These are phyloP conservation scores for Piaya cayana DNA, from an alignment of 2,113 vertebrate genomes.

Conservation along the genomic window DNA sequence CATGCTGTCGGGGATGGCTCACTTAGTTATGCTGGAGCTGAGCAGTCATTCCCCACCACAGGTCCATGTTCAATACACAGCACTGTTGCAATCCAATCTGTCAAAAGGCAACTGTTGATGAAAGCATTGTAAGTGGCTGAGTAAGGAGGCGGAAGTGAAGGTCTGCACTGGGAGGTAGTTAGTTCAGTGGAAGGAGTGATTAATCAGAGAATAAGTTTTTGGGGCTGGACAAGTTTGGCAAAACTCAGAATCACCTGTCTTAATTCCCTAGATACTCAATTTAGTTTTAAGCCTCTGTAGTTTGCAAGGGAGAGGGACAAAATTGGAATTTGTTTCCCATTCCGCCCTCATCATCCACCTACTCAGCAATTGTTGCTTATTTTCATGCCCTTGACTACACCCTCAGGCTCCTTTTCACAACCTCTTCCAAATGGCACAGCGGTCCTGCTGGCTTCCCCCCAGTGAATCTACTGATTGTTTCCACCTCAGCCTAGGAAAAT, in stretches of 20 bases:
- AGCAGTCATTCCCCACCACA: not conserved
- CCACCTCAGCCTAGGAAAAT: not conserved
- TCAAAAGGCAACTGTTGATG: not conserved
- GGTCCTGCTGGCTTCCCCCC: not conserved
- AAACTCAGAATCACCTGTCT: not conserved
- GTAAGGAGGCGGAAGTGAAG: not conserved
- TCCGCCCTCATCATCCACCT: not conserved
- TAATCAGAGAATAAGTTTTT: not conserved
- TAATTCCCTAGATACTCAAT: not conserved
- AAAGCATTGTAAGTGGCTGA: rapidly evolving
- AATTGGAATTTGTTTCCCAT: not conserved
- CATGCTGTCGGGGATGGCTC: rapidly evolving
- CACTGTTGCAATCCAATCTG: not conserved
- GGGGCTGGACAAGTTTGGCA: not conserved
- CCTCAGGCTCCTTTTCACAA: not conserved
- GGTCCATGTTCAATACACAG: rapidly evolving
- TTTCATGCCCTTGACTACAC: not conserved
- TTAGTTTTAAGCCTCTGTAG: not conserved
- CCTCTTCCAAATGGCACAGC: not conserved
- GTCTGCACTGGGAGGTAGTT: not conserved
- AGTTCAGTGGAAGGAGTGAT: not conserved
- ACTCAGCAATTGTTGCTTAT: not conserved
- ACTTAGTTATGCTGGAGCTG: not conserved
- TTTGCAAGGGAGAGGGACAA: not conserved
- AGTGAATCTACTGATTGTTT: rapidly evolving